Percentiles rank a stretch among this genome's conserved stretches.
Conservation (phyloP, 37 sponge, comb jelly and placozoan genomes). For the Diacarnus erythraeanus region DNA sequence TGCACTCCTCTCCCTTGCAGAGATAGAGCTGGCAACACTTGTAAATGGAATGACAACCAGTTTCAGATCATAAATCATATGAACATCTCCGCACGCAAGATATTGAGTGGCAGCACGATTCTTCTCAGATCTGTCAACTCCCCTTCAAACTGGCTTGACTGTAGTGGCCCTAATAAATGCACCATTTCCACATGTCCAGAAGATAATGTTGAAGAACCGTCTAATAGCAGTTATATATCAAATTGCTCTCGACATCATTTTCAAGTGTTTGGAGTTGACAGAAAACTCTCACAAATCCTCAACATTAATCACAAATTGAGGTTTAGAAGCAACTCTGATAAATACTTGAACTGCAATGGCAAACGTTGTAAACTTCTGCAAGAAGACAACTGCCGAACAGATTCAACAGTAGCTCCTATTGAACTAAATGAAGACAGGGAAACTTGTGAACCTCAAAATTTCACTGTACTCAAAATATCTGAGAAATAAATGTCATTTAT, state of each 20-base stretch:
- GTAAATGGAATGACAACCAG: background rate
- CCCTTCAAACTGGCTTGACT: conserved; percentile 17
- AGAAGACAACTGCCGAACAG: background rate
- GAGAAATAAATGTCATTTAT: no score
- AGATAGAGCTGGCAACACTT: background rate
- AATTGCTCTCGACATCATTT: conserved; percentile 6
- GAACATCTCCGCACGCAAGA: background rate
- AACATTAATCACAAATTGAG: background rate
- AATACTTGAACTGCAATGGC: conserved; percentile 13
- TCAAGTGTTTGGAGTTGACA: background rate
- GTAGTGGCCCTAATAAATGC: background rate
- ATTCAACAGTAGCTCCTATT: no score
- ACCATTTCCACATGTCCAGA: background rate
- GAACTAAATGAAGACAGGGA: no score
- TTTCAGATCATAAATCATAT: background rate
- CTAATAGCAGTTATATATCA: conserved; percentile 2
- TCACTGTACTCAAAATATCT: no score
- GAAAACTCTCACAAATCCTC: background rate
- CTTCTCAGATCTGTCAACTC: conserved; percentile 2
- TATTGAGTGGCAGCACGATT: conserved; percentile 12
- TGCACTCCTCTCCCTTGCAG: background rate
- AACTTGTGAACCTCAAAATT: no score
- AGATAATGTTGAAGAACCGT: background rate
- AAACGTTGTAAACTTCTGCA: background rate
- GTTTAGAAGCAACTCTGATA: background rate